Evolutionary conservation across 2,797 vertebrate genomes (phyloP), one percentile per base, ranked within the genome.

Genomic region (Halcyon badia): DNA sequence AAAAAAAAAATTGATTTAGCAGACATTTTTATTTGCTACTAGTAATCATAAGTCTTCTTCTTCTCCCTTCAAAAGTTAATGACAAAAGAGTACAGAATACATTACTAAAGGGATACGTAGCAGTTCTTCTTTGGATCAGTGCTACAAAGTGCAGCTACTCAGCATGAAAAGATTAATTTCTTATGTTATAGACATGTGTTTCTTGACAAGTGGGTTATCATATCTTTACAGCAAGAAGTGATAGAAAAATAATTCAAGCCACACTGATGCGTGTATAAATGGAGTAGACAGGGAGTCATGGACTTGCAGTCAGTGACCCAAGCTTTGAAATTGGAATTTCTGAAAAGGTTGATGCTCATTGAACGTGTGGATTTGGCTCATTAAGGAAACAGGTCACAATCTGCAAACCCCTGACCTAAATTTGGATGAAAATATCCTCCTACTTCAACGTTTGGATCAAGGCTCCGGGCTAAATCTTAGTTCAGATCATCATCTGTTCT

Each of bases 11-110:
- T n/a, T n/a, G 15, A 42, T 77, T 33, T 54, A 86, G 49, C 80
- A 94, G 90, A 75, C 79, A 92, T 52, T 83, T 42, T 78, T 95
- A 96, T 91, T 95, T 92, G 62, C 70, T 70, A 61, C 30, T 92
- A 83, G 57, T 81, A 82, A 90, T 92, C 83, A 85, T 83, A 70
- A 37, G n/a, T 31, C 9, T 82, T 72, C 73, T 75, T 58, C 30
- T 92, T 85, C 42, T 89, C 83, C 91, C 48, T 93, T 87, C 49
- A 94, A 81, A 95, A 61, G 22, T 66, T 42, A 76, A 33, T 65
- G 33, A 77, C 25, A 57, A 44, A 94, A 46, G 24, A 71, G n/a
- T 46, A 82, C 35, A 39, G 30, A 73, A 79, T 72, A 8, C 69
- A 48, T 86, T 83, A 62, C 37, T 73, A 62, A 35, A 57, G 56